Base-by-base conservation (phyloP, 2,113 vertebrate species). In the Speoplatyrhinus poulsoni region DNA sequence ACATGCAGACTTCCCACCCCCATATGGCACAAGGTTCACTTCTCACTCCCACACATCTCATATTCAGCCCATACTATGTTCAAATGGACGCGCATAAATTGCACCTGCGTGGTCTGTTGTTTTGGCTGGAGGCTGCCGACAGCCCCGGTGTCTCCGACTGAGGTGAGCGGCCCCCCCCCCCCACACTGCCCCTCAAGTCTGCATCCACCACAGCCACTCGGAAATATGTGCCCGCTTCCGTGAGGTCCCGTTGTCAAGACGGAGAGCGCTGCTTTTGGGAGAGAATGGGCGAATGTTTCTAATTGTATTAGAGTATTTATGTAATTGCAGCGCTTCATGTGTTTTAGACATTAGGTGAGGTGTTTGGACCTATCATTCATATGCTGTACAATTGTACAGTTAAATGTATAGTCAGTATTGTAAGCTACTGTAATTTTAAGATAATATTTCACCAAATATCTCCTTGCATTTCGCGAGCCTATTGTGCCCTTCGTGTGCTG, bases 41-140 rank as follows among this genome's bases (percentile, higher is more conserved):
- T 52, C 75, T 67, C n/a, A 67, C 85, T 90, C 90, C 86, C 87
- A 91, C 86, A 78, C 87, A 81, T 84, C 90, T 91, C 87, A 80
- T 86, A 80, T 91, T 91, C 86, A 77, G 70, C 74, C 67, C 76
- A 69, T 84, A 84, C 85, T 82, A 82, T 79, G 87, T 80, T 84
- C 47, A 80, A 84, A 79, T 67, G 77, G 82, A 84, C 82, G 72
- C 36, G 74, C 77, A 73, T 86, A 83, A 86, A 26, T 85, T 87
- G 75, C 63, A 15, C 73, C 83, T 82, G 78, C 72, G 32, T 19
- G 57, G 80, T 75, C 79, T 76, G 79, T 79, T 91, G 88, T 86
- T 90, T 83, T 86, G 47, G 73, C 82, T 87, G 86, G 85, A 77
- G 13, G n/a, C 68, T 56, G 75, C 79, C 83, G 73, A 47, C 84